Evolutionary conservation across 2,113 vertebrate species (phyloP).

Genomic region (Bettongia penicillata): DNA sequence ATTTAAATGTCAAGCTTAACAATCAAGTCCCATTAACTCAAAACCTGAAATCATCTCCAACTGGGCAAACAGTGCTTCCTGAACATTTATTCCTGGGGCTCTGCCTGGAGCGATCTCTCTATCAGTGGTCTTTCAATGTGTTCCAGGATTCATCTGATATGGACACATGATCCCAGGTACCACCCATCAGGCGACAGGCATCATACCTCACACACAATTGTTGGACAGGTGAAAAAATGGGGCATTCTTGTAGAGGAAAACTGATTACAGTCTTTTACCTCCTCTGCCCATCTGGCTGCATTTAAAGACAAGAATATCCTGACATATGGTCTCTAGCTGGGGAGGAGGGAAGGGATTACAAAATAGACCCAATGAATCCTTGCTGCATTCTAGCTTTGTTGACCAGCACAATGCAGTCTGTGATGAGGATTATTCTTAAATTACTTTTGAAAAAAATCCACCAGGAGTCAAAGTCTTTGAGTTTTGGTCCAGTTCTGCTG

Average conservation of each 20-base stretch:
- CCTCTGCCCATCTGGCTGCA: slow-evolving; percentile 68
- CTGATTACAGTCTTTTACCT: slow-evolving; percentile 67
- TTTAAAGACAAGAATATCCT: slow-evolving; percentile 30
- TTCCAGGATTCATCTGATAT: slow-evolving; percentile 38
- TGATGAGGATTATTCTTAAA: neutral
- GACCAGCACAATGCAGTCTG: neutral
- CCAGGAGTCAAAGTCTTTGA: slow-evolving; percentile 21
- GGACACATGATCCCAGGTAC: slow-evolving; percentile 53
- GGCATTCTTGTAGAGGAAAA: slow-evolving; percentile 62
- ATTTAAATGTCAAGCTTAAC: neutral
- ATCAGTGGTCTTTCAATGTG: neutral
- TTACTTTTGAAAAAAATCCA: slow-evolving; percentile 39
- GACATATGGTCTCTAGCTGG: slow-evolving; percentile 48
- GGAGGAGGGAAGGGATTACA: slow-evolving; percentile 31
- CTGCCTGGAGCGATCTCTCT: neutral
- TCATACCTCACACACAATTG: slow-evolving; percentile 75
- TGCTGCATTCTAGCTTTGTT: neutral
- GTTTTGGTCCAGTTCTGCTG: slow-evolving; percentile 1
- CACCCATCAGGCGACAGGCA: slow-evolving; percentile 62
- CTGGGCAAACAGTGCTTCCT: neutral
- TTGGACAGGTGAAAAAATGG: slow-evolving; percentile 68
- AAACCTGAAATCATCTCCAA: neutral
- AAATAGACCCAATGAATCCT: slow-evolving; percentile 4
- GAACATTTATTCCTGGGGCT: neutral
- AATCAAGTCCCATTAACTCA: neutral